Evolutionary conservation across 1,140 invertebrate species (phyloP).

Genomic region (Eumaeus atala): DNA sequence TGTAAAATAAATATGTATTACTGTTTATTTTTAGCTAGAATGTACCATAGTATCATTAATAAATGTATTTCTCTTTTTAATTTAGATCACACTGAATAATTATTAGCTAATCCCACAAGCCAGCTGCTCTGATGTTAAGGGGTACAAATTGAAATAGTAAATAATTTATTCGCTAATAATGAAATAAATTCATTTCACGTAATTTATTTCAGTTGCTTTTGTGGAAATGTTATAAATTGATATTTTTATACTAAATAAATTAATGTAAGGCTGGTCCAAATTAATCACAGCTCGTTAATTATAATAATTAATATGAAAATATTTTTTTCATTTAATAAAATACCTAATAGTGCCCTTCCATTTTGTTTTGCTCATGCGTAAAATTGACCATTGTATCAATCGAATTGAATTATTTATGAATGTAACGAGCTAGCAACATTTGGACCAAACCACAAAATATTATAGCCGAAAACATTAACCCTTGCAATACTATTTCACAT

Average conservation of each 20-base stretch:
- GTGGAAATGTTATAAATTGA: constrained; percentile 53
- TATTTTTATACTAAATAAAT: constrained; percentile 61
- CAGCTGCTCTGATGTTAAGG: constrained; percentile 69
- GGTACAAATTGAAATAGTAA: constrained; percentile 62
- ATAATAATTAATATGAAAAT: too few species aligned
- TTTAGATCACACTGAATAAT: constrained; percentile 13
- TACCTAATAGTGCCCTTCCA: too few species aligned
- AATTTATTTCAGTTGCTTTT: constrained; percentile 39
- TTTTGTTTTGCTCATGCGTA: too few species aligned
- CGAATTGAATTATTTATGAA: too few species aligned
- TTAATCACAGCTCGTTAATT: not conserved
- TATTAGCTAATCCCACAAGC: constrained; percentile 27
- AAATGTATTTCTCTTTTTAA: constrained; percentile 10
- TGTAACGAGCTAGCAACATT: constrained; percentile 1
- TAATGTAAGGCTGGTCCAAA: constrained; percentile 7
- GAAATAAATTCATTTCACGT: constrained; percentile 57
- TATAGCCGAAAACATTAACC: constrained; percentile 42
- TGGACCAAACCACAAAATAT: constrained; percentile 25
- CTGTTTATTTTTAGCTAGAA: constrained; percentile 9
- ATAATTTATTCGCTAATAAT: constrained; percentile 57
- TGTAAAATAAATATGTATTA: constrained; percentile 11
- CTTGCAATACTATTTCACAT: constrained; percentile 52
- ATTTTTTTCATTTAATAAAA: too few species aligned
- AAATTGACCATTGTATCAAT: too few species aligned
- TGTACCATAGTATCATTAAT: constrained; percentile 8